phyloP scores from a whole-genome alignment of 92 coral and sea anemone genomes.

The Meandrina meandrites region DNA sequence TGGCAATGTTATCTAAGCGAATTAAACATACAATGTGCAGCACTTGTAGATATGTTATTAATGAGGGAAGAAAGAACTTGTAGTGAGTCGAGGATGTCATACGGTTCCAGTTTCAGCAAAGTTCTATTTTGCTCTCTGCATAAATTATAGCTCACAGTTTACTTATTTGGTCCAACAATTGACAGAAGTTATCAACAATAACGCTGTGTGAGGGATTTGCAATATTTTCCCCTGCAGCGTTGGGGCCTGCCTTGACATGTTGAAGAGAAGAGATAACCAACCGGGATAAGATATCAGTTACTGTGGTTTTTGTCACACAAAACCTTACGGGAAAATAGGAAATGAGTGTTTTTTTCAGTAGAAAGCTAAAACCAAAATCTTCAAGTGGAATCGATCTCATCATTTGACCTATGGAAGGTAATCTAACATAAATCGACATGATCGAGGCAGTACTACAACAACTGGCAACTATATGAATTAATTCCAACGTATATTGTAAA shows the following conservation, averaged over 20 bases:
- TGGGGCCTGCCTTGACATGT: neutral
- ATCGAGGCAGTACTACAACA: neutral
- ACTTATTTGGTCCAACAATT: too few relatives aligned
- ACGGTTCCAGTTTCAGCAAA: too few relatives aligned
- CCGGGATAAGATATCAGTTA: neutral
- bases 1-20: too few relatives aligned
- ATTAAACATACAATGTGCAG: too few relatives aligned
- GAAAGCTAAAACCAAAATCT: neutral
- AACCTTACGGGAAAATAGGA: neutral
- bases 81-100: too few relatives aligned
- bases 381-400: neutral
- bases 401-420: neutral
- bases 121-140: too few relatives aligned
- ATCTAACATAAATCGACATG: too few relatives aligned
- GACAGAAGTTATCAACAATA: neutral
- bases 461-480: neutral
- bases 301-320: neutral
- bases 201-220: neutral
- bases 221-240: neutral
- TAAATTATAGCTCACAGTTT: too few relatives aligned
- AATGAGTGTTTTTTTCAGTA: neutral
- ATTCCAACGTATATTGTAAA: neutral
- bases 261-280: neutral
- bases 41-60: too few relatives aligned
- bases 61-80: too few relatives aligned